Evolutionary conservation across 2,797 vertebrate species (phyloP), one percentile per base, ranked within the genome.

Genomic region (Leucoraja ocellata): DNA sequence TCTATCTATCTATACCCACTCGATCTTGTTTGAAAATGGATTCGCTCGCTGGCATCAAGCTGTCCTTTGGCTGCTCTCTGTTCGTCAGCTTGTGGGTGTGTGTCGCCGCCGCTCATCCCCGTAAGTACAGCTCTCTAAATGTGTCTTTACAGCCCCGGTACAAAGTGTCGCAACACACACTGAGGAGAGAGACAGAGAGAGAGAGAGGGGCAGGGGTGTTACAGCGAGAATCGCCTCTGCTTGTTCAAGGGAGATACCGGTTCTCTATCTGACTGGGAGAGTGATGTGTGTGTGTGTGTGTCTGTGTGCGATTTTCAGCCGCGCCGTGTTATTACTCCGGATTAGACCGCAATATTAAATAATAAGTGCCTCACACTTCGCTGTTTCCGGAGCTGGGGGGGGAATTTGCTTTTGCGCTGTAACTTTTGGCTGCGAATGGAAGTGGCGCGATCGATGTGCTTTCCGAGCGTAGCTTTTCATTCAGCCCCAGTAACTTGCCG

Each of bases 21-120:
- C 86, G 14, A 58, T 32, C 84, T 65, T 65, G 63, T 68, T 36
- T 73, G 68, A 91, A 91, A 91, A 91, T 91, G 90, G 90, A 91
- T 65, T 91, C 90, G 39, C 18, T 74, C 32, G 61, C 63, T 36
- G 71, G 68, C 21, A 28, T 21, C 90, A 54, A 39, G 28, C 61
- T 90, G 61, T 90, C 4, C 21, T 58, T 84, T 32, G 61, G 61
- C 61, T 32, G 46, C 90, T 91, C 90, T 74, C 65, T 91, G 39
- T 74, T 68, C 68, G 74, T 91, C 90, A 74, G 90, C 68, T 32
- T 74, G 36, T 91, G 90, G 90, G 11, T 61, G 68, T 73, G 90
- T 32, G 13, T 91, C 32, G 39, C 71, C 36, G 16, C 68, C 32
- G 90, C 71, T 91, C 10, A 74, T 74, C 74, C 90, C 90, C 90